phyloP scores from a whole-genome alignment of 2,888 invertebrate species.

The Thalpophila matura region DNA sequence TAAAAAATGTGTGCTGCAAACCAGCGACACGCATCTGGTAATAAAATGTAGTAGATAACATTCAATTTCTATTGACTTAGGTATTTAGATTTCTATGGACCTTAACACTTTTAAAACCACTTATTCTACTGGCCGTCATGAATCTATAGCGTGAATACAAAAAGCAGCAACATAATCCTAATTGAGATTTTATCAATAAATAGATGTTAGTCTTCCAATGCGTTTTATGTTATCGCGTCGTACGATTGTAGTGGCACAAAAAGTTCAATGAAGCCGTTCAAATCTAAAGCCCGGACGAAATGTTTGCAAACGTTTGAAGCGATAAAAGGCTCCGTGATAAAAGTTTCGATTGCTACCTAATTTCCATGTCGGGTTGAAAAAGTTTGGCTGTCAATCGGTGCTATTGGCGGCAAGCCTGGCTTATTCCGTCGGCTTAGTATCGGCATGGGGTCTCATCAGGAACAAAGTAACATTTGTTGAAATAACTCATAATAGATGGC shows the following conservation, averaged over 20 bases:
- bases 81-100: not conserved
- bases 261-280: slow-evolving; percentile 11
- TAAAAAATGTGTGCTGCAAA: no score
- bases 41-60: no score
- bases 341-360: slow-evolving; percentile 12
- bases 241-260: slow-evolving; percentile 16
- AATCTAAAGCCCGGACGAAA: slow-evolving; percentile 33
- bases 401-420: slow-evolving; percentile 1
- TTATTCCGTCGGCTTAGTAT: not conserved
- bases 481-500: no score
- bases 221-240: slow-evolving; percentile 16
- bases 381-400: not conserved
- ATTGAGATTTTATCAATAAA: slow-evolving; percentile 16
- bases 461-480: no score
- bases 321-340: slow-evolving; percentile 32
- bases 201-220: slow-evolving; percentile 1
- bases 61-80: no score
- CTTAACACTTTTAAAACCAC: not conserved
- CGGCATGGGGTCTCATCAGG: no score
- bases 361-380: slow-evolving; percentile 14
- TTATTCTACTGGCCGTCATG: not conserved
- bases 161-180: not conserved
- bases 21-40: no score
- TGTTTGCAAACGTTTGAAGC: slow-evolving; percentile 34
- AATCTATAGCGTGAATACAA: not conserved